Percentiles rank a stretch among this genome's conserved stretches.
phyloP scores from a whole-genome alignment of 2,888 invertebrate species.

The Kuschelorhynchus macadamiae region DNA sequence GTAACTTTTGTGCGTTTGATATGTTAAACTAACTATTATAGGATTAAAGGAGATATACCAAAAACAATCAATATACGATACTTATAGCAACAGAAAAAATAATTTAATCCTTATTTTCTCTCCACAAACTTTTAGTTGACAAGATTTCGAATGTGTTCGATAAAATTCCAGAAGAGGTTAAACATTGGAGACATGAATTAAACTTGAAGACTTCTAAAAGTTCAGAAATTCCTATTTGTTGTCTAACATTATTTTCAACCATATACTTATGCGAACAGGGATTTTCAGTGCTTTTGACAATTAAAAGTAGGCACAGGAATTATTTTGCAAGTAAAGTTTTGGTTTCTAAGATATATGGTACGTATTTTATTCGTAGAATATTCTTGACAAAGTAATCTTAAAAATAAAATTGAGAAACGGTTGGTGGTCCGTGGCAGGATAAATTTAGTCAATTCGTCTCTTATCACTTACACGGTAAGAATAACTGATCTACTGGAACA shows the following conservation, averaged over 20 bases:
- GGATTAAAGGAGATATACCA: too few relatives aligned
- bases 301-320: slow-evolving; percentile 29
- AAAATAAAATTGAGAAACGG: background rate
- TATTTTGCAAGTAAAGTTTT: background rate
- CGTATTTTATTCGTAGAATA: background rate
- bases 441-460: slow-evolving; percentile 26
- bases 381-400: background rate
- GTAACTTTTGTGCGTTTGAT: too few relatives aligned
- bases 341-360: too few relatives aligned
- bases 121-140: background rate
- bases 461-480: slow-evolving; percentile 33
- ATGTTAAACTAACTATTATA: too few relatives aligned
- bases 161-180: too few relatives aligned
- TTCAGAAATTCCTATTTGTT: slow-evolving; percentile 22
- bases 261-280: slow-evolving; percentile 32
- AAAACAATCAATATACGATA: too few relatives aligned
- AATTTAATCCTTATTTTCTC: too few relatives aligned
- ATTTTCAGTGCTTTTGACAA: slow-evolving; percentile 32
- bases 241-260: slow-evolving; percentile 23
- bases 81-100: too few relatives aligned
- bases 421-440: slow-evolving; percentile 23
- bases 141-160: background rate
- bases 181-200: slow-evolving; percentile 18
- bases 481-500: too few relatives aligned
- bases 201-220: slow-evolving; percentile 26